Conservation (phyloP, 2,797 vertebrate genomes). For the Allobates femoralis region DNA sequence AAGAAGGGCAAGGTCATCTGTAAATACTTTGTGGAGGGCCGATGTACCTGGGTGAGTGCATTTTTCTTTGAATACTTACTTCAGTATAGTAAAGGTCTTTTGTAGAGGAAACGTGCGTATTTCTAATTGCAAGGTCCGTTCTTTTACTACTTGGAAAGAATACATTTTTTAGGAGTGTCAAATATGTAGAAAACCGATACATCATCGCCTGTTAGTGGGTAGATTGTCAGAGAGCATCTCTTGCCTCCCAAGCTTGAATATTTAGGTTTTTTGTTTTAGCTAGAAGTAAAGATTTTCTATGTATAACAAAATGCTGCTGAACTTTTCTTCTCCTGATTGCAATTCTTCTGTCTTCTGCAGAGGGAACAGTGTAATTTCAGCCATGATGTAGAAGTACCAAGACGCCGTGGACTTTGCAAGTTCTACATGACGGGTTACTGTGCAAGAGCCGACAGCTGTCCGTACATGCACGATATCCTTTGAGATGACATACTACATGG, state of each 20-base stretch:
- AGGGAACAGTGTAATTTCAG: constrained; percentile 98
- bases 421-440: constrained; percentile 97
- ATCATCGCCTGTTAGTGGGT: not conserved
- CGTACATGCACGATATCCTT: constrained; percentile 99
- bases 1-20: constrained; percentile 97
- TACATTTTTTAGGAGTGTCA: not conserved
- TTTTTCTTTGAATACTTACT: not conserved
- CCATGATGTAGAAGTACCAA: constrained; percentile 93
- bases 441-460: constrained; percentile 91
- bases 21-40: constrained; percentile 96
- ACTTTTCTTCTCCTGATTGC: not conserved
- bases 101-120: not conserved
- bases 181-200: not conserved
- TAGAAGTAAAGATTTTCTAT: not conserved
- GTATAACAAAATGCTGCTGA: not conserved
- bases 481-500: not conserved
- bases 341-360: constrained; percentile 71
- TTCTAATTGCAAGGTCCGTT: not conserved
- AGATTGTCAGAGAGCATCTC: too few relatives aligned
- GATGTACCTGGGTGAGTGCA: constrained; percentile 88
- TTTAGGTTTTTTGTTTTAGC: not conserved
- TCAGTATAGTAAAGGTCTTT: not conserved
- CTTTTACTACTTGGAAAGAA: not conserved
- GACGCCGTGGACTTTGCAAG: constrained; percentile 96
- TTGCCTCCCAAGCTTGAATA: not conserved